Percentiles rank a stretch among this genome's conserved stretches.
Conservation (phyloP, 1,140 invertebrate species). For the Monochamus saltuarius region DNA sequence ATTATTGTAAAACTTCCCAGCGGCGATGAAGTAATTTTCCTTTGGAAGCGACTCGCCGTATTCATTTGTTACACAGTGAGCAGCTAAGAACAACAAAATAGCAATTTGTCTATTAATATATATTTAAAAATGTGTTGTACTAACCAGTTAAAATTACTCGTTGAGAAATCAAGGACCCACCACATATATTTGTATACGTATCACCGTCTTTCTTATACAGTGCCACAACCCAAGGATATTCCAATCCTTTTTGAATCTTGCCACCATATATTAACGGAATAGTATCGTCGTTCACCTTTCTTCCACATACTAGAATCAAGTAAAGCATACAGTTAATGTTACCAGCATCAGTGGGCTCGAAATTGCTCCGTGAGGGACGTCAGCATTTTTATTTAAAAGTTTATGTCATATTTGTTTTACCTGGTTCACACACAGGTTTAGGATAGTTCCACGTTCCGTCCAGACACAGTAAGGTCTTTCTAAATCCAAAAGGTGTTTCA, state of each 20-base stretch:
- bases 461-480: background rate
- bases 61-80: background rate
- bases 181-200: background rate
- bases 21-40: background rate
- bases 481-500: background rate
- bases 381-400: no score
- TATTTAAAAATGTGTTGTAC: background rate
- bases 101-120: background rate
- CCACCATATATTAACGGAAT: constrained; percentile 1
- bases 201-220: background rate
- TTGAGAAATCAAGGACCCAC: background rate
- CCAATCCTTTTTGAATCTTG: background rate
- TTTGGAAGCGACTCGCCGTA: no score
- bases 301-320: constrained; percentile 2
- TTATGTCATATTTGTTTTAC: background rate
- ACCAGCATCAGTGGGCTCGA: no score
- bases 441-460: background rate
- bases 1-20: background rate
- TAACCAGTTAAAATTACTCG: constrained; percentile 8
- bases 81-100: background rate
- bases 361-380: no score
- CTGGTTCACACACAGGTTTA: constrained; percentile 12
- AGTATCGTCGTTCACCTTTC: background rate
- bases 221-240: constrained; percentile 14
- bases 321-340: no score